These are phyloP conservation scores for Laticauda colubrina DNA, from an alignment of 2,113 vertebrate genomes.

Conservation along the genomic window DNA sequence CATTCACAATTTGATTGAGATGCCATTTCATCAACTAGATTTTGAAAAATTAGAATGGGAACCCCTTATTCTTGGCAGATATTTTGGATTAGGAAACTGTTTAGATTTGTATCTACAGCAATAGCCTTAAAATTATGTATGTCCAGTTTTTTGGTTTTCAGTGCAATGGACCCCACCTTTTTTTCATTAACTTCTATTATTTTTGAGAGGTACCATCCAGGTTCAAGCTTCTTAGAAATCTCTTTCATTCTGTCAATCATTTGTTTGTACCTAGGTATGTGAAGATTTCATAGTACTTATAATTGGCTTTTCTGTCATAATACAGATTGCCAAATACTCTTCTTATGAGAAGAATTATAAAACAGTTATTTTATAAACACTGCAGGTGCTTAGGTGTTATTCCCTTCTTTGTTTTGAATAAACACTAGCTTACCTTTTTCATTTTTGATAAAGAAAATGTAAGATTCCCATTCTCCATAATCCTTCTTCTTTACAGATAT, in stretches of 20 bases:
- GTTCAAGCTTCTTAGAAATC: not conserved
- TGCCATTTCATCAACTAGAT: not conserved
- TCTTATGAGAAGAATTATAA: slow-evolving; percentile 37
- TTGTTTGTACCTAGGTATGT: not conserved
- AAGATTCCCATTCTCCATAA: slow-evolving; percentile 24
- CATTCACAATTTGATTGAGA: not conserved
- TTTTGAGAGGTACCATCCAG: not conserved
- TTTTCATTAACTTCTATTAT: not conserved
- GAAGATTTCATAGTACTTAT: not conserved
- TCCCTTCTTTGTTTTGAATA: not conserved
- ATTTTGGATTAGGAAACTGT: not conserved
- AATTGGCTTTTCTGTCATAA: slow-evolving; percentile 10
- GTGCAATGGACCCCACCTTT: not conserved
- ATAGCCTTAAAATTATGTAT: not conserved
- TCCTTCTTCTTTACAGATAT: slow-evolving; percentile 57
- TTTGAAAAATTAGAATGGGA: not conserved
- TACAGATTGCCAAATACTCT: slow-evolving; percentile 53
- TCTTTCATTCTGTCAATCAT: not conserved
- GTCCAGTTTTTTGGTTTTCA: not conserved
- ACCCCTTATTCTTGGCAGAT: not conserved
- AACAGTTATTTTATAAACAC: slow-evolving; percentile 50
- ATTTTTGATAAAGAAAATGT: slow-evolving; percentile 1
- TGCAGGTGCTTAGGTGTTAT: slow-evolving; percentile 37
- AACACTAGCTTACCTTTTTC: not conserved
- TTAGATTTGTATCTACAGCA: not conserved